phyloP scores from a whole-genome alignment of 2,797 vertebrate genomes.

The Mormyrops boulengeri region DNA sequence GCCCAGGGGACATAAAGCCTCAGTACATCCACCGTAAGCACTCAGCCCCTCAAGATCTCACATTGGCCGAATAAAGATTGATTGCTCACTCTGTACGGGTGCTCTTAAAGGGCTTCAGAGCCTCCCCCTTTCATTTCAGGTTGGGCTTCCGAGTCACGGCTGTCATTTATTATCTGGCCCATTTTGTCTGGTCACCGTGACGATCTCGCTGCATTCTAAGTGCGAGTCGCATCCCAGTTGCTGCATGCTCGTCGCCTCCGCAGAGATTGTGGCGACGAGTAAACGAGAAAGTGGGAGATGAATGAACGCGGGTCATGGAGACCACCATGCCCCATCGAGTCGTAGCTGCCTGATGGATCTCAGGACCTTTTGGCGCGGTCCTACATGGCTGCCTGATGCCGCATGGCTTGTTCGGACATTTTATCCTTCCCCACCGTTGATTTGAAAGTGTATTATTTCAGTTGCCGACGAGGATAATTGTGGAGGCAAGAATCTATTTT shows the following conservation, averaged over 20 bases:
- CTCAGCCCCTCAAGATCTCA: slow-evolving; percentile 46
- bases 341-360: slow-evolving; percentile 60
- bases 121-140: slow-evolving; percentile 45
- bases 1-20: slow-evolving; percentile 32
- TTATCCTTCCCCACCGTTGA: slow-evolving; percentile 26
- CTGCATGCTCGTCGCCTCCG: slow-evolving; percentile 25
- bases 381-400: slow-evolving; percentile 37
- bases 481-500: not conserved
- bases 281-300: slow-evolving; percentile 55
- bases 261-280: slow-evolving; percentile 39
- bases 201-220: slow-evolving; percentile 44
- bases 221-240: slow-evolving; percentile 29
- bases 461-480: slow-evolving; percentile 24
- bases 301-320: slow-evolving; percentile 55
- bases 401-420: slow-evolving; percentile 25
- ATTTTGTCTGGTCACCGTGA: slow-evolving; percentile 27
- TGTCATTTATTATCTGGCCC: slow-evolving; percentile 36
- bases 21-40: slow-evolving; percentile 51
- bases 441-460: slow-evolving; percentile 40
- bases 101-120: slow-evolving; percentile 42
- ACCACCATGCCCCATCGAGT: slow-evolving; percentile 55
- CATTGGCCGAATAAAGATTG: slow-evolving; percentile 44
- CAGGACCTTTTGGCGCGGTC: slow-evolving; percentile 43
- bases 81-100: slow-evolving; percentile 38
- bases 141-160: slow-evolving; percentile 36